Evolutionary conservation across 2,113 vertebrate genomes (phyloP).

Genomic region (Kryptolebias marmoratus): DNA sequence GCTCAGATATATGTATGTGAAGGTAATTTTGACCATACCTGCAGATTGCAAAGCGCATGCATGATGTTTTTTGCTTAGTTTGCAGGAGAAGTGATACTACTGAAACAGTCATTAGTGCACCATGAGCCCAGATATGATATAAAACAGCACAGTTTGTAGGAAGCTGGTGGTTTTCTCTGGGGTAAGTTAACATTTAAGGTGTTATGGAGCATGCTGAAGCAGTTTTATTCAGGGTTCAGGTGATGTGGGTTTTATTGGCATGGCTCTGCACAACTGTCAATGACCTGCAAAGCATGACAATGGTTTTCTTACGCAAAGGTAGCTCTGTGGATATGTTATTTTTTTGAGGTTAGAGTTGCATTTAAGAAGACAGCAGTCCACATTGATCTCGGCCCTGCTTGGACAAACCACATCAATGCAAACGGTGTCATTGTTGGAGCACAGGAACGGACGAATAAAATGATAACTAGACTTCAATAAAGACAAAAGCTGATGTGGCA

Average conservation of each 20-base stretch:
- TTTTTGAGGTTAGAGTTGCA: not conserved
- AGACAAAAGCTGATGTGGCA: too few relatives aligned
- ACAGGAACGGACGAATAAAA: too few relatives aligned
- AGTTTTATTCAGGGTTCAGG: not conserved
- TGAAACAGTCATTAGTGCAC: not conserved
- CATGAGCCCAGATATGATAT: not conserved
- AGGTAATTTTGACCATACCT: constrained; percentile 4
- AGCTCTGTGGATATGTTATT: not conserved
- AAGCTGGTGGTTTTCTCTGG: not conserved
- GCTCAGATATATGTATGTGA: not conserved
- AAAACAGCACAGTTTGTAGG: not conserved
- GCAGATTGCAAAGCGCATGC: constrained; percentile 24
- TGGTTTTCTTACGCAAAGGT: not conserved
- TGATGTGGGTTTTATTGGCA: not conserved
- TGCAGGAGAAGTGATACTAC: constrained; percentile 28
- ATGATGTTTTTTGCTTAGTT: not conserved
- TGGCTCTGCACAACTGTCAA: not conserved
- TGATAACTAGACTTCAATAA: too few relatives aligned
- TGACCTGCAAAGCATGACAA: not conserved
- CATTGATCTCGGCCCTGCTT: too few relatives aligned
- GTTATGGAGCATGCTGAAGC: not conserved
- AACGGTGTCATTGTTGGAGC: too few relatives aligned
- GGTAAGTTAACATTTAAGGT: not conserved
- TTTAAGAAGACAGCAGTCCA: too few relatives aligned
- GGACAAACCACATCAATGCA: too few relatives aligned